These are phyloP conservation scores for Xylocopa sonorina DNA, from an alignment of 1,140 invertebrate genomes.

Conservation along the genomic window DNA sequence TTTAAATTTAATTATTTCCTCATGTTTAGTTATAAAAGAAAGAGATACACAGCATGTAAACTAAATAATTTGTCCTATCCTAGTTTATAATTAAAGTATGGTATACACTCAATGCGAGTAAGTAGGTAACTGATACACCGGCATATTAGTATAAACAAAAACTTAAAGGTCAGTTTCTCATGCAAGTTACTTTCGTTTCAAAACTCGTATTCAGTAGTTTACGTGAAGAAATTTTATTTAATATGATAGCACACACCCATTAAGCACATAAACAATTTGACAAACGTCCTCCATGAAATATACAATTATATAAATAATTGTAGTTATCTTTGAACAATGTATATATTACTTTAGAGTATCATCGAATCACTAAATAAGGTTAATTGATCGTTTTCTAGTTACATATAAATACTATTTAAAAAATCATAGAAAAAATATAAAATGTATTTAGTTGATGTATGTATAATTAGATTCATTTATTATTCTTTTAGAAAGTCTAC, in stretches of 20 bases:
- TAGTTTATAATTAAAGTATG: too few relatives aligned
- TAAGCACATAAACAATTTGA: background rate
- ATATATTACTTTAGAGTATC: background rate
- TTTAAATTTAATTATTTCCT: background rate
- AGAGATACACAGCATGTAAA: too few relatives aligned
- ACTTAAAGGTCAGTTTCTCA: slow-evolving; percentile 23
- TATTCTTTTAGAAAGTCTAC: too few relatives aligned
- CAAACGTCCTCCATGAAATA: slow-evolving; percentile 13
- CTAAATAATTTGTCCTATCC: too few relatives aligned
- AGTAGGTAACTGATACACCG: background rate
- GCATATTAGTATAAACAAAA: background rate
- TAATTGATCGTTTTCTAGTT: background rate
- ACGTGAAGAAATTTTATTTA: background rate
- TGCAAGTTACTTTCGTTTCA: slow-evolving; percentile 6
- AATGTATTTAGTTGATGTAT: background rate
- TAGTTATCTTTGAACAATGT: background rate
- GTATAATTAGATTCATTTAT: background rate
- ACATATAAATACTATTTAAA: background rate
- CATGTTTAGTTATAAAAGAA: background rate
- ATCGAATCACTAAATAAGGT: background rate
- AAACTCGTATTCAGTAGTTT: slow-evolving; percentile 20
- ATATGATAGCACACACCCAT: slow-evolving; percentile 10
- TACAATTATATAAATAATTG: background rate
- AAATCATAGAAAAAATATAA: background rate
- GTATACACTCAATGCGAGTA: too few relatives aligned